These are phyloP conservation scores for Cephus pulcher DNA, from an alignment of 2,888 invertebrate genomes.

Conservation along the genomic window DNA sequence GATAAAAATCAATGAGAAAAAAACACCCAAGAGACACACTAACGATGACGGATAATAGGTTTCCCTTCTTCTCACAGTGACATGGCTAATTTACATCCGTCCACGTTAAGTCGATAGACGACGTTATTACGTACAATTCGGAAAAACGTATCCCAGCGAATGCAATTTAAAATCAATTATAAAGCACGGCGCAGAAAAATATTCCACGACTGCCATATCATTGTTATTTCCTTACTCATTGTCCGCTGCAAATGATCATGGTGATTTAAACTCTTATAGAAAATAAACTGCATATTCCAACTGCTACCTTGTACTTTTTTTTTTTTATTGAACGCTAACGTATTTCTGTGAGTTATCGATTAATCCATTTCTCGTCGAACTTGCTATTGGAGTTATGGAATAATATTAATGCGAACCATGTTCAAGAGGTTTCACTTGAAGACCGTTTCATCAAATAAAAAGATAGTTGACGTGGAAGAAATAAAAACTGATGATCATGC, in stretches of 20 bases:
- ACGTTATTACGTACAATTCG: background rate
- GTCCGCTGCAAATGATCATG: background rate
- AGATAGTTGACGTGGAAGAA: background rate
- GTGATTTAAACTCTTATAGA: background rate
- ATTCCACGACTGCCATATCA: background rate
- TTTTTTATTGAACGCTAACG: too few relatives aligned
- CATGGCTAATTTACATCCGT: background rate
- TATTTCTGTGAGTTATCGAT: background rate
- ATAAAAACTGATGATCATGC: background rate
- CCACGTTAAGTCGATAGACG: background rate
- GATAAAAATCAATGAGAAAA: background rate
- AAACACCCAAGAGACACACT: background rate
- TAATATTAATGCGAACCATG: background rate
- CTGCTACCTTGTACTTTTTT: background rate
- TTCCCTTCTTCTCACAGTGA: background rate
- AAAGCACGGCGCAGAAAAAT: background rate
- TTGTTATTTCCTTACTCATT: background rate
- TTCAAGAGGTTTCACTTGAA: background rate
- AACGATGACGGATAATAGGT: background rate
- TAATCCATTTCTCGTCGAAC: background rate
- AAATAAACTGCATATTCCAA: background rate
- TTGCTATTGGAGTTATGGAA: background rate
- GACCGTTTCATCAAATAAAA: background rate
- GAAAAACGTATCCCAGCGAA: background rate
- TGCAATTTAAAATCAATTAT: background rate